Evolutionary conservation across 2,797 vertebrate species (phyloP), one percentile per base, ranked within the genome.

Genomic region (Octomys mimax): DNA sequence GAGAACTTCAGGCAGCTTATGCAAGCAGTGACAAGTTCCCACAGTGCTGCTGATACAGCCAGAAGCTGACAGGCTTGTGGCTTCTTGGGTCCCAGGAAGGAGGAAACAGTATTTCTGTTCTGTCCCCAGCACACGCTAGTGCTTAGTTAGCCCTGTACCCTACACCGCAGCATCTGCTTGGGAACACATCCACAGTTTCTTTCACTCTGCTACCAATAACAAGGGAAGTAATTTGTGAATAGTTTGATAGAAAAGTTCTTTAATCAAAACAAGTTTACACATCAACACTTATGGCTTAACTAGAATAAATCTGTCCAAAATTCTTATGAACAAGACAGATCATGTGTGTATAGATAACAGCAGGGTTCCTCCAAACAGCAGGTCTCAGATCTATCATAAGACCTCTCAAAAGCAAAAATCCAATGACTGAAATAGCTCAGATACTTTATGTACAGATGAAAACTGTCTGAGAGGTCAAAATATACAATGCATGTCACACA

Each of bases 261-360:
- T 98, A 98, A 97, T 98, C 92, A 96, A 97, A 97, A 97, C 92
- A 96, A 96, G 93, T 97, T 97, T 96, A 95, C 97, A 97, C 85
- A 33, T 96, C 94, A 83, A 97, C 92, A 97, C 92, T 96, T 96
- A 97, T 89, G 95, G 95, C 92, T 98, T 96, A 96, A 96, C 97
- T 95, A 97, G 95, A 97, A 86, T 94, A 96, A 95, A 94, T 92
- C 24, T 96, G 92, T 84, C 93, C 84, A 95, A 95, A 96, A 94
- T 90, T 92, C 57, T 73, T 96, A 91, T 88, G 94, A 90, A 97
- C 79, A 94, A 96, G 95, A 94, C 81, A 96, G 57, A 85, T 95
- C 54, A 75, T 19, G 79, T 93, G 73, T 88, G 42, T 87, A 90
- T 87, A 87, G 84, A 57, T 49, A 91, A 80, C 62, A 95, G 54